Evolutionary conservation across 2,797 vertebrate species (phyloP).

Genomic region (Varecia variegata): DNA sequence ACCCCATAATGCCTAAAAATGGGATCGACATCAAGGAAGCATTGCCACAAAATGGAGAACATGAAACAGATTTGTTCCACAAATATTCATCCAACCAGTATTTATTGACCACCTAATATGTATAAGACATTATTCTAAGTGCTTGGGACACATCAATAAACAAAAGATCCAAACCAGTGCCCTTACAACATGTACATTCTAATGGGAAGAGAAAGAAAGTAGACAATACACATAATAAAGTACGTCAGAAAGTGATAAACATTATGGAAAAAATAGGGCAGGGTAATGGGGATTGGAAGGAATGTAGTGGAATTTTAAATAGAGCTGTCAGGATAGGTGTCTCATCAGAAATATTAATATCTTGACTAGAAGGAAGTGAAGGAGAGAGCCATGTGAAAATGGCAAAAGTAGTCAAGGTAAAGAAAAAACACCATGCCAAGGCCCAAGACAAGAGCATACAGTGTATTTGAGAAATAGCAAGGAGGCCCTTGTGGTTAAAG

Average conservation of each 20-base stretch:
- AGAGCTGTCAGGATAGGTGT: not conserved
- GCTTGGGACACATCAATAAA: not conserved
- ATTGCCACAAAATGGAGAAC: not conserved
- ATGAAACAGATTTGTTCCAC: not conserved
- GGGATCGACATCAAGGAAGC: not conserved
- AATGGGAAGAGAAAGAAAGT: not conserved
- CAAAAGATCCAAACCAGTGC: constrained; percentile 11
- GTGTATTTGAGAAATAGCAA: not conserved
- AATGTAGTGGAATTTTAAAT: not conserved
- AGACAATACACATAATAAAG: not conserved
- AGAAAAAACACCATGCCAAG: not conserved
- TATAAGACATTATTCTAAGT: not conserved
- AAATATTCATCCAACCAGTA: not conserved
- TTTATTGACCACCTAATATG: not conserved
- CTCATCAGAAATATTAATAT: not conserved
- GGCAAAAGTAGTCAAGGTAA: not conserved
- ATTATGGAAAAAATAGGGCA: not conserved
- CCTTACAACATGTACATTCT: not conserved
- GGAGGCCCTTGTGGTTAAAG: not conserved
- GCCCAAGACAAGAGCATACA: not conserved
- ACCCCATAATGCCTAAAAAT: constrained; percentile 7
- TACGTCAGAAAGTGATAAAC: not conserved
- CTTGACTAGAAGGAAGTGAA: not conserved
- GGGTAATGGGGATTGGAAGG: not conserved
- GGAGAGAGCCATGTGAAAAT: not conserved